Evolutionary conservation across 2,113 vertebrate species (phyloP).

Genomic region (Oreochromis aureus): DNA sequence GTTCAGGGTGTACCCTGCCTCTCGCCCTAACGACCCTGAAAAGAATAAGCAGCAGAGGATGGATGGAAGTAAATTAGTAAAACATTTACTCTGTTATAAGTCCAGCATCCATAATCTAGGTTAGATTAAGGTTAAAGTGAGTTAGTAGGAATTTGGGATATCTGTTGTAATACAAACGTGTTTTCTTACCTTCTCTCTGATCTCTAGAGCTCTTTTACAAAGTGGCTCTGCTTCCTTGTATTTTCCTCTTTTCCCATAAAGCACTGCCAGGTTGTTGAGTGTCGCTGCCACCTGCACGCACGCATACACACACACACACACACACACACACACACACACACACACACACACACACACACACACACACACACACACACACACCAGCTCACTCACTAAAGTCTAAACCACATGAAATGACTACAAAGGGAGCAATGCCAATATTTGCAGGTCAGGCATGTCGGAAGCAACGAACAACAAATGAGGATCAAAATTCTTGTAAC

Average conservation of each 20-base stretch:
- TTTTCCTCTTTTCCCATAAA: conserved; percentile 85
- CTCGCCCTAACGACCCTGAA: background rate
- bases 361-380: background rate
- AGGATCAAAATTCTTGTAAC: background rate
- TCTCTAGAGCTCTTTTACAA: conserved; percentile 86
- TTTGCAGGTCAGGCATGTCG: background rate
- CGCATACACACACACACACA: no score
- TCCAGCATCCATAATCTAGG: background rate
- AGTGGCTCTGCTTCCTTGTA: conserved; percentile 85
- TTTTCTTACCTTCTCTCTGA: conserved; percentile 80
- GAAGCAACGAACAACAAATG: background rate
- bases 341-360: background rate
- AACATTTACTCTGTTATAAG: no score
- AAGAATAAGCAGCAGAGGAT: background rate
- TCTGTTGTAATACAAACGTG: background rate
- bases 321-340: background rate
- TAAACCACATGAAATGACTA: background rate
- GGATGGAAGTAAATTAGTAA: background rate
- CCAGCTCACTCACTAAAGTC: background rate
- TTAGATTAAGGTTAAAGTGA: background rate
- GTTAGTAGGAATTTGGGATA: background rate
- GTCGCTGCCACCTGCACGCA: conserved; percentile 85
- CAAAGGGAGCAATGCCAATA: background rate
- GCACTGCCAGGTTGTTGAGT: conserved; percentile 84
- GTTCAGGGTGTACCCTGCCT: background rate